Evolutionary conservation across 2,888 invertebrate species (phyloP).

Genomic region (Ichneumoninae sp.): DNA sequence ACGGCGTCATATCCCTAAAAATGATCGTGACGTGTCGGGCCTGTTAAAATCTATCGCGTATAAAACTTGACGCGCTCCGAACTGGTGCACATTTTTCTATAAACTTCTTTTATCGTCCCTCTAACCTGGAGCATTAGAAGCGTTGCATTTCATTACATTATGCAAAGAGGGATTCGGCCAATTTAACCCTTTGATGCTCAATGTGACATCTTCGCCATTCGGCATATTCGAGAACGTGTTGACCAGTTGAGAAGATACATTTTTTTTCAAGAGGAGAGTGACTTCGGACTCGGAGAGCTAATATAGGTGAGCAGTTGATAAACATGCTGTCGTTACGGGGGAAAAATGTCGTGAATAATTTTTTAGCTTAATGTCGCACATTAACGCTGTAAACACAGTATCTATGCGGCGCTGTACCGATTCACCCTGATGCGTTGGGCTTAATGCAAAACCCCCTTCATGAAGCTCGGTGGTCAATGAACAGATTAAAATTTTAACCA

Average conservation of each 20-base stretch:
- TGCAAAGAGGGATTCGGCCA: no score
- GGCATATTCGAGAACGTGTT: no score
- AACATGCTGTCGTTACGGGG: not conserved
- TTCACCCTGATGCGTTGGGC: slow-evolving; percentile 47
- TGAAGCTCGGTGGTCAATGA: slow-evolving; percentile 72
- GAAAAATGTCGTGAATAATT: not conserved
- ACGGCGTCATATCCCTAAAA: slow-evolving; percentile 58
- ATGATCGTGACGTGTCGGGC: slow-evolving; percentile 63
- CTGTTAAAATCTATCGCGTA: slow-evolving; percentile 49
- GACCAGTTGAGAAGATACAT: no score
- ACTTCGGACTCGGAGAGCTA: not conserved
- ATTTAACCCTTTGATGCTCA: no score
- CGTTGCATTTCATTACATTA: no score
- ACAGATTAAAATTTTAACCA: slow-evolving; percentile 74
- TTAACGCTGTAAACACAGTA: not conserved
- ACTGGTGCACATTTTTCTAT: slow-evolving; percentile 5
- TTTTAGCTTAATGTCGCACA: not conserved
- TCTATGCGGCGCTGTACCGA: not conserved
- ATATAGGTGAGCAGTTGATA: no score
- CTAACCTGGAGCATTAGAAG: no score
- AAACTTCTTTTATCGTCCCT: not conserved
- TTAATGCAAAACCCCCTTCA: slow-evolving; percentile 70
- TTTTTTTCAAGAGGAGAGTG: not conserved
- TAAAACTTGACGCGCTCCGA: not conserved
- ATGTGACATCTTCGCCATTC: no score